Evolutionary conservation across 92 coral and sea anemone species (phyloP).

Genomic region (Zoanthus sociatus): DNA sequence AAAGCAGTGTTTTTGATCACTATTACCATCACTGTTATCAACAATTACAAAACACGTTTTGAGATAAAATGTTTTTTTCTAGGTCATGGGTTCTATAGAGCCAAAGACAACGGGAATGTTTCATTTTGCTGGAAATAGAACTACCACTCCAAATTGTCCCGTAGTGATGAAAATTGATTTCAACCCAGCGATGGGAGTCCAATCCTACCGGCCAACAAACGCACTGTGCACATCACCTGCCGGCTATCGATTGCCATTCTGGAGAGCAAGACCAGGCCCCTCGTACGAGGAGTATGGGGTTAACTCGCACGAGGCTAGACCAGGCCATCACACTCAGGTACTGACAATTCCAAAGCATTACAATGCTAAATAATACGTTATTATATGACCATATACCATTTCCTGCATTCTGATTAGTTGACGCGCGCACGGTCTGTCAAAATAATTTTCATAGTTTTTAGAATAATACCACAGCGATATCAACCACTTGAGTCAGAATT

Average conservation of each 20-base stretch:
- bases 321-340: slow-evolving; percentile 74
- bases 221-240: slow-evolving; percentile 40
- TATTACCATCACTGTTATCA: too few relatives aligned
- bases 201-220: slow-evolving; percentile 32
- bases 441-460: too few relatives aligned
- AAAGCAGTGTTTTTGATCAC: too few relatives aligned
- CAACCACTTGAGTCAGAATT: too few relatives aligned
- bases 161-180: slow-evolving; percentile 38
- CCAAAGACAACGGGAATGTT: slow-evolving; percentile 45
- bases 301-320: slow-evolving; percentile 63
- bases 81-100: slow-evolving; percentile 45
- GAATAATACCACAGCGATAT: too few relatives aligned
- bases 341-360: too few relatives aligned
- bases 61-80: background rate
- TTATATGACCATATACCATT: too few relatives aligned
- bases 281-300: slow-evolving; percentile 38
- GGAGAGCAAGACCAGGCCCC: slow-evolving; percentile 49
- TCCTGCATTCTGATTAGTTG: too few relatives aligned
- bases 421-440: too few relatives aligned
- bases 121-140: slow-evolving; percentile 51
- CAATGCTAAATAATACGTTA: too few relatives aligned
- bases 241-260: slow-evolving; percentile 40
- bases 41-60: background rate
- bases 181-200: slow-evolving; percentile 39
- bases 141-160: slow-evolving; percentile 63